Base-by-base conservation (phyloP, 2,113 vertebrate species). In the Strigops habroptila region DNA sequence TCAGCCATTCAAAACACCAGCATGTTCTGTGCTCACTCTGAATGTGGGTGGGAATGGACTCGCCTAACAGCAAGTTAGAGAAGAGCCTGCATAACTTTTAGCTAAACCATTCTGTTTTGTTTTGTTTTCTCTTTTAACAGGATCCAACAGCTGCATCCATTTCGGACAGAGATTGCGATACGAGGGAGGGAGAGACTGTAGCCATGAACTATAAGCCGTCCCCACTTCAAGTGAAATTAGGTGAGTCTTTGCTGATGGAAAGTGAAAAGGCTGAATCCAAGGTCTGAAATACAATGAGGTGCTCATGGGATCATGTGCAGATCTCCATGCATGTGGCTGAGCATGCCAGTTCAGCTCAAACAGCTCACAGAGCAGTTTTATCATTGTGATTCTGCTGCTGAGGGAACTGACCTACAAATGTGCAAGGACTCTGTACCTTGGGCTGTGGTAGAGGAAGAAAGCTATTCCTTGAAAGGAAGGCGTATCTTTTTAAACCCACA, bases 181-280 rank as follows among this genome's bases (percentile, higher is more conserved):
- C 97, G 0, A 98, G 99, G 95, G 99, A 99, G 97, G 98, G 98
- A 77, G 99, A 99, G 97, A 99, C 98, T 48, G 98, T 99, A 97
- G 98, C 99, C 97, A 98, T 99, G 98, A 99, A 99, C 98, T 99
- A 99, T 97, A 99, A 99, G 97, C 99, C 99, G 44, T 99, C 99
- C 52, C 99, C 99, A 12, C 98, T 99, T 88, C 99, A 99, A 96
- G 99, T 99, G 95, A 99, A 99, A 97, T 98, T 99, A 98, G 99
- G 99, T 99, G 98, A 98, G 98, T 97, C 82, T 96, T 90, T 97
- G 84, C 10, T 84, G 10, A 9, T 55, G 62, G 24, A 84, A 52
- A 41, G 9, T 73, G 44, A 78, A 84, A 93, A 86, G 27, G 10
- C 28, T 88, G 64, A 77, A 86, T 86, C 24, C 21, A 57, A 49